Conservation (phyloP, 2,888 invertebrate species). For the Ceriagrion tenellum region DNA sequence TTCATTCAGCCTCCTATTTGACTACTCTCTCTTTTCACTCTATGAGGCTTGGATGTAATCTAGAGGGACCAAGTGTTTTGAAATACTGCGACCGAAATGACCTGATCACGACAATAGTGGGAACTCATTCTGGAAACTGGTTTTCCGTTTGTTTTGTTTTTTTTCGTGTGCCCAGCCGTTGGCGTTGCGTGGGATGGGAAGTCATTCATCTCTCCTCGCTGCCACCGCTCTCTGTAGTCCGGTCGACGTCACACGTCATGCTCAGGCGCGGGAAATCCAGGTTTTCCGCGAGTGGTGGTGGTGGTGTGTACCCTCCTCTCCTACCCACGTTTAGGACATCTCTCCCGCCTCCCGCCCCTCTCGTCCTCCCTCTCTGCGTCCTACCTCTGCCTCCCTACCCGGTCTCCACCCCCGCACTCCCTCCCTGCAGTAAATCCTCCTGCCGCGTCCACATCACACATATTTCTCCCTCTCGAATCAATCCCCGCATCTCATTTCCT, state of each 20-base stretch:
- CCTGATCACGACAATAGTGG: background rate
- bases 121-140: background rate
- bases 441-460: background rate
- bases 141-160: background rate
- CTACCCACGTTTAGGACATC: background rate
- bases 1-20: background rate
- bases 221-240: background rate
- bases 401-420: background rate
- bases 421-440: background rate
- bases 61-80: background rate
- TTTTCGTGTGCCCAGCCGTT: too few relatives aligned
- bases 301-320: background rate
- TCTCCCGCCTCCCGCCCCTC: background rate
- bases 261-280: background rate
- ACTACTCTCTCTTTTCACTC: background rate
- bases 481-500: constrained; percentile 16
- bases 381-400: background rate
- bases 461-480: constrained; percentile 11
- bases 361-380: background rate
- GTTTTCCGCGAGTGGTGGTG: background rate
- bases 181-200: background rate
- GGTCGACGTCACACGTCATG: background rate
- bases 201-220: background rate
- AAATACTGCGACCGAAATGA: background rate
- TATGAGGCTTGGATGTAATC: background rate